phyloP scores from a whole-genome alignment of 1,140 invertebrate species.

The silkworm (Bombyx mori) region ASM3026992v2 NC_085116.1:8995501-8996000 shows the following conservation, averaged over 20 bases:
- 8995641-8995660: constrained; percentile 14
- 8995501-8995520: constrained; percentile 35
- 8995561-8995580: constrained; percentile 23
- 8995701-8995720: constrained; percentile 75
- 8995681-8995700: constrained; percentile 79
- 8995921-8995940: too few relatives aligned
- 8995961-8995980: constrained; percentile 1
- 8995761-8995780: constrained; percentile 74
- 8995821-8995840: constrained; percentile 61
- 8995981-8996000: background rate
- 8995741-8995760: constrained; percentile 68
- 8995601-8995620: constrained; percentile 47
- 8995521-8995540: constrained; percentile 39
- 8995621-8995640: constrained; percentile 31
- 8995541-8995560: constrained; percentile 27
- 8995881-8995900: too few relatives aligned
- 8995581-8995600: constrained; percentile 49
- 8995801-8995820: constrained; percentile 73
- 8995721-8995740: constrained; percentile 66
- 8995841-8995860: too few relatives aligned
- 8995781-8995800: constrained; percentile 75
- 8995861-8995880: too few relatives aligned
- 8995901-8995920: too few relatives aligned
- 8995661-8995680: constrained; percentile 25
- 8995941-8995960: background rate